Evolutionary conservation across 2,888 invertebrate genomes (phyloP), one percentile per base, ranked within the genome.

Genomic region (Cybosia mesomella): DNA sequence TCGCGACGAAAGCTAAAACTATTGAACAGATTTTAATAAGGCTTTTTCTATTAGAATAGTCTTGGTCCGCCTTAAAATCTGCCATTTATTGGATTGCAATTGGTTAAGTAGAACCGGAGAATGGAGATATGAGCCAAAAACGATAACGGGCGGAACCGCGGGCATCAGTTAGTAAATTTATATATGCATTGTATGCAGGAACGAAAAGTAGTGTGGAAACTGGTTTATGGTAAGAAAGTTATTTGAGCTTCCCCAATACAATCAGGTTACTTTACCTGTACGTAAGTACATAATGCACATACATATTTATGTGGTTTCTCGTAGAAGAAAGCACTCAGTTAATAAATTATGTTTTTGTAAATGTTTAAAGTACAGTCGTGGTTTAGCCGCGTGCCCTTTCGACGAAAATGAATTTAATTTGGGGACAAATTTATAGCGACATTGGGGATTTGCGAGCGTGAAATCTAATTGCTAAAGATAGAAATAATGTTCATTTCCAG

Each of bases 321-420:
- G n/a, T 2, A 49, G n/a, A 49, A 49, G 9, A 49, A 49, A 49
- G 49, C n/a, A 49, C n/a, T 43, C 43, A 8, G 49, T 49, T n/a
- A 49, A 49, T 49, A 49, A 49, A 49, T 49, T 49, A 49, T n/a
- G 49, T 49, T 49, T 55, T 55, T 34, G 15, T 55, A 63, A 55
- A 55, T 55, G 18, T 34, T 63, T 18, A 10, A 55, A 55, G 15
- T 32, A 55, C 36, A 36, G 54, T 49, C 22, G 54, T 32, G 62
- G 36, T 8, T 63, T 63, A 54, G 0, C 21, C 54, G 13, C 24
- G 15, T 28, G 28, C 22, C 49, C n/a, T 62, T 62, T 62, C 9
- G 11, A 43, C 11, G 32, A 18, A 32, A 62, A 53, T 8, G 43
- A 21, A 32, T 49, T n/a, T 18, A 59, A 36, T 62, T 62, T 28